Evolutionary conservation across 2,888 invertebrate species (phyloP), one percentile per base, ranked within the genome.

Genomic region (Phanerotoma sp.): DNA sequence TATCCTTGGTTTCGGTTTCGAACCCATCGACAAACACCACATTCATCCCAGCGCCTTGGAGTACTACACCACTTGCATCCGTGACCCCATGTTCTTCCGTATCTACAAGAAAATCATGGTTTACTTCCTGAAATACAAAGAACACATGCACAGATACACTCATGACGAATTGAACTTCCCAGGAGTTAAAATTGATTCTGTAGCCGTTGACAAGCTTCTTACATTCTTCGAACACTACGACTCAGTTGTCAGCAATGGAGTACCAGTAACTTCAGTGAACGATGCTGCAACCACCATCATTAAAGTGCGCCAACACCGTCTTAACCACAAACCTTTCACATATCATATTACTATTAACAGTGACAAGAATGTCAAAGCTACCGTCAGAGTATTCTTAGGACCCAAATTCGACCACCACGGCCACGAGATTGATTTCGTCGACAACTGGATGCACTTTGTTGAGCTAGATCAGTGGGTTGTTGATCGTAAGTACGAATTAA

Each of bases 211-310:
- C 66, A 84, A 84, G 55, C 73, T 89, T 40, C 77, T 82, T 42
- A 89, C 89, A 15, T 88, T 82, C 79, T 86, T 87, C 69, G 87
- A 88, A 56, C 66, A 84, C 54, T 81, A 80, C 66, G 84, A 86
- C 64, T 69, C 83, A 46, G 84, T 86, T 64, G 77, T 88, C 21
- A 82, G 80, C 56, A 82, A 82, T 65, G 80, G 77, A 21, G 71
- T 86, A 13, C 75, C 70, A 3, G 63, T 61, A 11, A 51, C 52
- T 5, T 51, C 54, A 4, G 62, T 77, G 28, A 79, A 82, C 64
- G 79, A 83, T 74, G 78, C 73, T 69, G 62, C 70, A 11, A 73
- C 75, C 59, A 70, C 79, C 32, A 81, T 82, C 65, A 83, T 83
- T 66, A 77, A 81, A 62, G 83, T 85, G 3, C 83, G 85, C 51